These are phyloP conservation scores for Oncorhynchus keta DNA, from an alignment of 2,113 vertebrate genomes.

Conservation along the genomic window DNA sequence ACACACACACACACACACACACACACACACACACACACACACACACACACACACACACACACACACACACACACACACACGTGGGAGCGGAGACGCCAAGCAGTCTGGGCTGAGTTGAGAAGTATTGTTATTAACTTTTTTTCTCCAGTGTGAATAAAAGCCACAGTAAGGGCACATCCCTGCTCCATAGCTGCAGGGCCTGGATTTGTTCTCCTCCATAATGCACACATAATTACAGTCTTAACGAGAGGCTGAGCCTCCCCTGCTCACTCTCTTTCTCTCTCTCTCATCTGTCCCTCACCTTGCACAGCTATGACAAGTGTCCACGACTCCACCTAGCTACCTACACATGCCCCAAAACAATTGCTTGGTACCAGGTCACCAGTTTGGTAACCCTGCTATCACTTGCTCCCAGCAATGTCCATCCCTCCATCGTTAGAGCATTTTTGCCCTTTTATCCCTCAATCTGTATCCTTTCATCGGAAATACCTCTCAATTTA, in stretches of 20 bases:
- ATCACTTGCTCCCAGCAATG: too few relatives aligned
- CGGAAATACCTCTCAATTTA: too few relatives aligned
- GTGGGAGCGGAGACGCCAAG: slow-evolving; percentile 68
- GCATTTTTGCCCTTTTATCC: too few relatives aligned
- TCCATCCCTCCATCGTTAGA: too few relatives aligned
- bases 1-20: neutral
- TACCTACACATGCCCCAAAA: neutral
- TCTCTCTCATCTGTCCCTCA: slow-evolving; percentile 27
- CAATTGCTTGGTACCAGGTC: neutral
- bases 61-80: slow-evolving; percentile 26
- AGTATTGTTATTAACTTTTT: slow-evolving; percentile 73
- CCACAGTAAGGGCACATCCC: slow-evolving; percentile 56
- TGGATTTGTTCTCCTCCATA: slow-evolving; percentile 67
- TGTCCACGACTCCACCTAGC: neutral
- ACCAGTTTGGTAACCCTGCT: neutral
- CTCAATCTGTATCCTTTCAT: too few relatives aligned
- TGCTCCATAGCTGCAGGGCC: slow-evolving; percentile 61
- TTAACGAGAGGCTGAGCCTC: slow-evolving; percentile 36
- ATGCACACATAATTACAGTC: slow-evolving; percentile 73
- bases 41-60: slow-evolving; percentile 1
- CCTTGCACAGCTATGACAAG: slow-evolving; percentile 10
- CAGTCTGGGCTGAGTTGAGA: slow-evolving; percentile 65
- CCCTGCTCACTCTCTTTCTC: slow-evolving; percentile 10
- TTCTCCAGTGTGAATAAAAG: slow-evolving; percentile 63
- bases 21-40: slow-evolving; percentile 1